Percentiles rank a stretch among this genome's conserved stretches.
phyloP scores from a whole-genome alignment of 2,888 invertebrate genomes.

The Clistopyga incitator region DNA sequence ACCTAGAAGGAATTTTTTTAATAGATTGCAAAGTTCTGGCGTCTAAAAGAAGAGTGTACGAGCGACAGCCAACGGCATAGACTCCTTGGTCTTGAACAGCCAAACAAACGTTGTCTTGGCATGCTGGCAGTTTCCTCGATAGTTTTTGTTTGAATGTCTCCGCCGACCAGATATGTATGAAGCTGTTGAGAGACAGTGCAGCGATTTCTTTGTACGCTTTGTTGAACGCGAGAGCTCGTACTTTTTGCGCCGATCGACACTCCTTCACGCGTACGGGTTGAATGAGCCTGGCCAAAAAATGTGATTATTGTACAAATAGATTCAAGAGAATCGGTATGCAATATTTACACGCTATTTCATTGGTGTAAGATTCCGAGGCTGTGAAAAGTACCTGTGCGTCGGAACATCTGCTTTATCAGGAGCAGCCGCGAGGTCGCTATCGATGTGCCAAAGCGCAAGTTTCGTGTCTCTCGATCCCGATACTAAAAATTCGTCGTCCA shows the following conservation, averaged over 20 bases:
- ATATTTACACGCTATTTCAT: too few species aligned
- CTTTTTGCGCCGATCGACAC: conserved; percentile 92
- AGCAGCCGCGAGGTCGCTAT: conserved; percentile 83
- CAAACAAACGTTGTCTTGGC: conserved; percentile 97
- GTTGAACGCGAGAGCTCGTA: conserved; percentile 95
- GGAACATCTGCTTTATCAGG: conserved; percentile 85
- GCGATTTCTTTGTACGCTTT: conserved; percentile 94
- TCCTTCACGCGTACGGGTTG: conserved; percentile 90
- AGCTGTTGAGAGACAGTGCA: conserved; percentile 95
- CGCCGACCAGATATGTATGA: conserved; percentile 97
- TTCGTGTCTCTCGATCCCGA: conserved; percentile 97
- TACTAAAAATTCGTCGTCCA: conserved; percentile 97
- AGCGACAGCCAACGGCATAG: conserved; percentile 97
- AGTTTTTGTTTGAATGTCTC: conserved; percentile 95
- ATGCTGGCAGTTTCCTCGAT: conserved; percentile 94
- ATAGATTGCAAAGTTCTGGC: conserved; percentile 92
- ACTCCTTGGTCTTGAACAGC: conserved; percentile 94
- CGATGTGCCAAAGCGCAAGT: conserved; percentile 95
- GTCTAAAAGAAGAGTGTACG: conserved; percentile 95
- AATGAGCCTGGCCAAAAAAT: conserved; percentile 75
- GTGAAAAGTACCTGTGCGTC: conserved; percentile 81
- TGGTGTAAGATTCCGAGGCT: conserved; percentile 69
- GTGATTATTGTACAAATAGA: neutral
- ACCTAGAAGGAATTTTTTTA: conserved; percentile 83
- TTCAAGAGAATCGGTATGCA: too few species aligned